phyloP scores from a whole-genome alignment of 2,888 invertebrate genomes.

The Erynnis tages region DNA sequence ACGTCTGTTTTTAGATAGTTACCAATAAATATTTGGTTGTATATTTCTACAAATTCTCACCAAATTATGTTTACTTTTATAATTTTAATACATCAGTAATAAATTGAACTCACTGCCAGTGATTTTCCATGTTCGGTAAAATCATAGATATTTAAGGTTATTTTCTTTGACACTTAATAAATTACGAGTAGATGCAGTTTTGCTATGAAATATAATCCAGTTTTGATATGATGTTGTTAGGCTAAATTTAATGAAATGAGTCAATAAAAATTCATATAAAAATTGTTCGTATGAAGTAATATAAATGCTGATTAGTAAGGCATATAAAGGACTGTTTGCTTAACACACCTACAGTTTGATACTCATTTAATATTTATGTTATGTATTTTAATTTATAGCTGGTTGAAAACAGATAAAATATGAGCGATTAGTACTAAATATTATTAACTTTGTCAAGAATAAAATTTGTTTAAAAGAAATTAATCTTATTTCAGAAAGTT shows the following conservation, averaged over 20 bases:
- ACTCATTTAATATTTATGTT: conserved; percentile 5
- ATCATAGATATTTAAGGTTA: conserved; percentile 11
- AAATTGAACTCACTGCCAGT: conserved; percentile 15
- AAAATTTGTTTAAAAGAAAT: too few relatives aligned
- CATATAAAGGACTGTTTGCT: conserved; percentile 1
- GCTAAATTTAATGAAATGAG: background rate
- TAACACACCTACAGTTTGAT: conserved; percentile 1
- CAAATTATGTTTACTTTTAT: background rate
- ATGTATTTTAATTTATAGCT: background rate
- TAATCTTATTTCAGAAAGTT: background rate
- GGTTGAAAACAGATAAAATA: background rate
- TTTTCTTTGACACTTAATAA: conserved; percentile 9
- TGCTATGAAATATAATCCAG: conserved; percentile 26
- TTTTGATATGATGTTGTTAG: conserved; percentile 17
- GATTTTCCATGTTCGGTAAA: conserved; percentile 8
- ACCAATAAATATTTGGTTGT: conserved; percentile 18
- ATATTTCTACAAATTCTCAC: conserved; percentile 1
- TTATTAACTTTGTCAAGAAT: too few relatives aligned
- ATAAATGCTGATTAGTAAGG: conserved; percentile 23
- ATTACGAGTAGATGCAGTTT: conserved; percentile 18
- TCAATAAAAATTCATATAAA: conserved; percentile 2
- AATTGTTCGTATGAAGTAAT: conserved; percentile 9
- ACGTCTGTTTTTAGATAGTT: conserved; percentile 18
- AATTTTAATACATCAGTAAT: too few relatives aligned
- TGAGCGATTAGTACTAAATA: background rate